Conservation (phyloP, 2,888 invertebrate species). For the Eilema depressum region DNA sequence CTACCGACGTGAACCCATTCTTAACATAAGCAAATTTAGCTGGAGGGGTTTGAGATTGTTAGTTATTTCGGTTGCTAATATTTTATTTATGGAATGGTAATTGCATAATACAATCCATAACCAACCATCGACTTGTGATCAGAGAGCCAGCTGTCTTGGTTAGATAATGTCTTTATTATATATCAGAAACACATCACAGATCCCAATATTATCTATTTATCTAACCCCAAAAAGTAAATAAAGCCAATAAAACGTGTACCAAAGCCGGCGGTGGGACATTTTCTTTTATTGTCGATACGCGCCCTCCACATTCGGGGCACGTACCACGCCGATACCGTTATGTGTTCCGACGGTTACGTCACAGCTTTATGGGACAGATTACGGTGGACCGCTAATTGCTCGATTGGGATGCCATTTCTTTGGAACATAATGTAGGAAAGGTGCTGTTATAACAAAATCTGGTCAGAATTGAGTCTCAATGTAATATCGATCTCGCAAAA, state of each 20-base stretch:
- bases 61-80: too few species aligned
- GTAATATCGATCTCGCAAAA: too few species aligned
- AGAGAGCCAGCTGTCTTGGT: too few species aligned
- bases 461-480: too few species aligned
- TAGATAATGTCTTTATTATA: too few species aligned
- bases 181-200: background rate
- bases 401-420: constrained; percentile 20
- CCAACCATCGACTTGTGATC: too few species aligned
- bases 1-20: too few species aligned
- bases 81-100: too few species aligned
- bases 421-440: background rate
- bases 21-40: too few species aligned
- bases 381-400: constrained; percentile 41
- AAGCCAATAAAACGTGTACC: constrained; percentile 53
- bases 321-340: constrained; percentile 44
- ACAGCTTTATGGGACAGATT: constrained; percentile 36
- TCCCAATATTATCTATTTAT: constrained; percentile 19
- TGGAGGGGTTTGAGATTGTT: too few species aligned
- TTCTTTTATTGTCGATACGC: constrained; percentile 52
- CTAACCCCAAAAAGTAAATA: constrained; percentile 51
- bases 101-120: too few species aligned
- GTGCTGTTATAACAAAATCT: too few species aligned
- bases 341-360: constrained; percentile 24
- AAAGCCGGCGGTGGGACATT: constrained; percentile 44
- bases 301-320: constrained; percentile 42